Conservation (phyloP, 2,888 invertebrate genomes). For the Melangyna quadrimaculata region DNA sequence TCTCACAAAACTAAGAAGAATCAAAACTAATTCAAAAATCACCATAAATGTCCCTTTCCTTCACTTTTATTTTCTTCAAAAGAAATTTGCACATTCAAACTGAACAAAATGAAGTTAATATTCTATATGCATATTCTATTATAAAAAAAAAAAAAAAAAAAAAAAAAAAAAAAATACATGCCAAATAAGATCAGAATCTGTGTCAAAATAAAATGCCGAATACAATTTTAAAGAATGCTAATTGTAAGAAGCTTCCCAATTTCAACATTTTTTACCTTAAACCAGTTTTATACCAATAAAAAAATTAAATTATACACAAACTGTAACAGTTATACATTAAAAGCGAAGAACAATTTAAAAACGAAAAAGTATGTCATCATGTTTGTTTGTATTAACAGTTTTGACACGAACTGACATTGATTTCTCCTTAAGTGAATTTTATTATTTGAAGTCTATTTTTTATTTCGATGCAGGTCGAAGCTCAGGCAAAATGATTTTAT, state of each 20-base stretch:
- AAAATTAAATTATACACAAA: background rate
- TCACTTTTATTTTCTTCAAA: no score
- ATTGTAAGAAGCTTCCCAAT: background rate
- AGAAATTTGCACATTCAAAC: no score
- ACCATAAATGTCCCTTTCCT: no score
- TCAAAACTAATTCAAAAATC: no score
- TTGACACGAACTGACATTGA: slow-evolving; percentile 51
- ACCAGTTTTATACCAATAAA: slow-evolving; percentile 1
- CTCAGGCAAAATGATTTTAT: background rate
- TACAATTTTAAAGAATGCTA: background rate
- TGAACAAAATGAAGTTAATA: no score
- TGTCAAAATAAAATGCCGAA: slow-evolving; percentile 19
- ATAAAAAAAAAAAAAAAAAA: no score
- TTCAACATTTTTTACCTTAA: background rate
- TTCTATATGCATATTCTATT: no score
- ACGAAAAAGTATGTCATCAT: slow-evolving; percentile 54
- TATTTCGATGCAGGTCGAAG: background rate
- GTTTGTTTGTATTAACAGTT: slow-evolving; percentile 29
- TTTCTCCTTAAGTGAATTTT: slow-evolving; percentile 46
- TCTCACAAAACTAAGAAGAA: no score
- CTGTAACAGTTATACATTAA: slow-evolving; percentile 14
- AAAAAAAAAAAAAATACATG: background rate
- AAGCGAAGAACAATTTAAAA: slow-evolving; percentile 42
- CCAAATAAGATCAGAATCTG: slow-evolving; percentile 28
- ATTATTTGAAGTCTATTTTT: slow-evolving; percentile 12